Percentiles rank a stretch among this genome's conserved stretches.
Conservation (phyloP, 2,113 vertebrate species). For the Triplophysa rosa region DNA sequence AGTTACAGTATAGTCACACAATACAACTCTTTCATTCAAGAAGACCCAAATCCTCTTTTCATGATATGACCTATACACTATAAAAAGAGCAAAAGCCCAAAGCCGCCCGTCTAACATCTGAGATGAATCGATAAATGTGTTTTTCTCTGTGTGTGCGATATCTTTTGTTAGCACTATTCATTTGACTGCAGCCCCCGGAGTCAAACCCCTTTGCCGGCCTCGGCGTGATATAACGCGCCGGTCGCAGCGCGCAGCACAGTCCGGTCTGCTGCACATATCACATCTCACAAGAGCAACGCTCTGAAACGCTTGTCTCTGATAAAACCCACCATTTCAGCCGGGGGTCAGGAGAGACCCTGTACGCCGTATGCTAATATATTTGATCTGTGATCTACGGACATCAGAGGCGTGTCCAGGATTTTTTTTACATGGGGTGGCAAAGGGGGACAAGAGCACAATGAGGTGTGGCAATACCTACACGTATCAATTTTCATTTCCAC, state of each 20-base stretch:
- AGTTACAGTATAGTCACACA: too few relatives aligned
- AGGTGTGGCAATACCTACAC: too few relatives aligned
- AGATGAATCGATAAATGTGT: not conserved
- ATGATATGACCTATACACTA: not conserved
- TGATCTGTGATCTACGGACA: not conserved
- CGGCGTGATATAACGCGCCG: not conserved
- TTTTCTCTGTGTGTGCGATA: not conserved
- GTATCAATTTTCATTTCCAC: too few relatives aligned
- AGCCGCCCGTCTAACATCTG: not conserved
- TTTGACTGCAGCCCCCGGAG: slow-evolving; percentile 5
- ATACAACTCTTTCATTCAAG: too few relatives aligned
- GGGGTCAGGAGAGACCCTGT: not conserved
- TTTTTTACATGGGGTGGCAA: too few relatives aligned
- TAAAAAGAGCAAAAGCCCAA: not conserved
- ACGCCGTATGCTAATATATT: not conserved
- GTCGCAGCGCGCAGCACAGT: not conserved
- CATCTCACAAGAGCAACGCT: slow-evolving; percentile 4
- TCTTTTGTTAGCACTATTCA: slow-evolving; percentile 1
- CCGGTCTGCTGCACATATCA: not conserved
- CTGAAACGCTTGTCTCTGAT: slow-evolving; percentile 8
- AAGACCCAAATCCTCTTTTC: not conserved
- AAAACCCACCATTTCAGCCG: not conserved
- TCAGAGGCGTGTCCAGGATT: too few relatives aligned
- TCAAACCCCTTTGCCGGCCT: not conserved
- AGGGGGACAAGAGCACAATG: too few relatives aligned